phyloP scores from a whole-genome alignment of 2,797 vertebrate genomes.

The Sebastes trivittatus region DNA sequence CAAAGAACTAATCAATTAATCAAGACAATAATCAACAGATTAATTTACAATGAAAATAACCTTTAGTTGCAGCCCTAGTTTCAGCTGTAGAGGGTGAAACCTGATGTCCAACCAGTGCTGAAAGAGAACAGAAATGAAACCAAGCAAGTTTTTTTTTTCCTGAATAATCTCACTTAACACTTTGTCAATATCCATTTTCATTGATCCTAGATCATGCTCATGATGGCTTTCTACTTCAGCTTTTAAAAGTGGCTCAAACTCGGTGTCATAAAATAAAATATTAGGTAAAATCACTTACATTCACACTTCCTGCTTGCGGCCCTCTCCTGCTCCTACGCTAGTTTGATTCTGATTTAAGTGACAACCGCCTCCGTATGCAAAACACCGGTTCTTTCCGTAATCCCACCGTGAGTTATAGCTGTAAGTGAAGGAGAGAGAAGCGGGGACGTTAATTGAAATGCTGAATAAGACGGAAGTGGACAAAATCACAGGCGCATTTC shows the following conservation, averaged over 20 bases:
- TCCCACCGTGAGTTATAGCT: constrained; percentile 73
- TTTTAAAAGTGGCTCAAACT: constrained; percentile 10
- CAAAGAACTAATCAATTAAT: too few relatives aligned
- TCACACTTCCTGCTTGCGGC: constrained; percentile 1
- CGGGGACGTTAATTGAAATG: constrained; percentile 77
- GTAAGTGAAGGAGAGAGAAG: constrained; percentile 47
- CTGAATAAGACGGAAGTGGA: constrained; percentile 79
- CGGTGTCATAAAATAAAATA: constrained; percentile 23
- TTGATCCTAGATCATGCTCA: background rate
- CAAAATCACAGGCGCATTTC: constrained; percentile 72
- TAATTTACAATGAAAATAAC: too few relatives aligned
- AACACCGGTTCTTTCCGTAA: constrained; percentile 34
- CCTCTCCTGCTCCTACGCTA: constrained; percentile 13
- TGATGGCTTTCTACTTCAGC: constrained; percentile 10
- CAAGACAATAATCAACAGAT: too few relatives aligned
- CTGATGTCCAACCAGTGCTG: too few relatives aligned
- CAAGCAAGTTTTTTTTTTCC: background rate
- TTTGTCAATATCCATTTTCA: background rate
- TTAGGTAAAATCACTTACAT: constrained; percentile 22
- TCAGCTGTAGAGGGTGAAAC: background rate
- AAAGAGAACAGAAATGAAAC: background rate
- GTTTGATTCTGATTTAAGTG: constrained; percentile 69
- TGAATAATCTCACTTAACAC: background rate
- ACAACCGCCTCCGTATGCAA: constrained; percentile 62
- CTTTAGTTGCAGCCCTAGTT: too few relatives aligned